Percentiles rank a stretch among this genome's conserved stretches.
Conservation (phyloP, 2,113 vertebrate species). For the Tretioscincus oriximinensis region DNA sequence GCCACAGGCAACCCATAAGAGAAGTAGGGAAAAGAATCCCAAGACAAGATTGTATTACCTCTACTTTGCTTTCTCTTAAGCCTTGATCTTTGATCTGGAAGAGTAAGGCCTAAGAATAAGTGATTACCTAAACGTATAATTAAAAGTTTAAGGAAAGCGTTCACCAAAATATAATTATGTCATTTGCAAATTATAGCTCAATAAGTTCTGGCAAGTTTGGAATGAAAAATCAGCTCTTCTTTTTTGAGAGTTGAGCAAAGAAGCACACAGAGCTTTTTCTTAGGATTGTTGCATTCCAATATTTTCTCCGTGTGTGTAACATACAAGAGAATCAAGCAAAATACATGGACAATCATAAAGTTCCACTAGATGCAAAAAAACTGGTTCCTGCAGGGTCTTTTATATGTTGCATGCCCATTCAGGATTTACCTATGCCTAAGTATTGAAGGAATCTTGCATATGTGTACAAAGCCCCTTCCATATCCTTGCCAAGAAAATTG, state of each 20-base stretch:
- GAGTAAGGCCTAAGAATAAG: background rate
- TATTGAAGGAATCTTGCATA: background rate
- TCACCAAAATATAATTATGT: constrained; percentile 46
- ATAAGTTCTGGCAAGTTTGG: background rate
- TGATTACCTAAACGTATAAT: constrained; percentile 54
- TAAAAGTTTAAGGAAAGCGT: constrained; percentile 37
- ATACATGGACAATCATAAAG: background rate
- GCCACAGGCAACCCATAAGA: background rate
- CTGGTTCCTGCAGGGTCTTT: background rate
- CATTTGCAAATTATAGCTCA: constrained; percentile 20
- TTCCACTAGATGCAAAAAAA: background rate
- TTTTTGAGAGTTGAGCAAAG: background rate
- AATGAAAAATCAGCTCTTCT: constrained; percentile 18
- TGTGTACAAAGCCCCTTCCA: no score
- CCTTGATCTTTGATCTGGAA: background rate
- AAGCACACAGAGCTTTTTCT: background rate
- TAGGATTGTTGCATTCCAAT: background rate
- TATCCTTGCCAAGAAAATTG: no score
- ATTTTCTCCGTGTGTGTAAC: background rate
- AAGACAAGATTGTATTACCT: background rate
- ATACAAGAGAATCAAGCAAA: background rate
- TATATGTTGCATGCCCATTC: background rate
- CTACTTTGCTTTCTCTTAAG: background rate
- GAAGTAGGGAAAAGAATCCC: background rate
- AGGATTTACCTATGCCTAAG: background rate